Base-by-base conservation (phyloP, 2,113 vertebrate species). In the Mola mola region DNA sequence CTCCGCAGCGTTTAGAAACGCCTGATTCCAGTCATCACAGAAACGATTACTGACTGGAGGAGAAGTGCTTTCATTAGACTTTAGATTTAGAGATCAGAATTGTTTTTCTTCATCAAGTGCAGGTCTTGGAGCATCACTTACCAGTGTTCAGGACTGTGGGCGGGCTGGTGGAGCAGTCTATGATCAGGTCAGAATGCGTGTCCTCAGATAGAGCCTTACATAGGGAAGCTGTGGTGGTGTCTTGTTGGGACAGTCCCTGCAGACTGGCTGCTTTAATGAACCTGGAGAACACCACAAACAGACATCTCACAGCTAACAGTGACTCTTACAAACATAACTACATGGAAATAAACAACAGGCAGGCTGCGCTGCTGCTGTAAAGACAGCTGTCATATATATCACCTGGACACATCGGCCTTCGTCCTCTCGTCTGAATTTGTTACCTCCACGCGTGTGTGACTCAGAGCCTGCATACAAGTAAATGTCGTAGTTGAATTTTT, bases 21-120 rank as follows among this genome's bases (percentile, higher is more conserved):
- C 94, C 31, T 93, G 95, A 90, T 93, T 95, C 97, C 97, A 99
- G 73, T 95, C 95, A 11, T 98, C 95, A 79, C 97, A 99, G 88
- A 99, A 99, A 26, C 91, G 93, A 79, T 99, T 98, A 69, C 90
- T 96, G 74, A 93, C 97, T 99, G 81, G 24, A 57, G 41, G 17
- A 20, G 36, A 57, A 44, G 67, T 37, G 28, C 7, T 6, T 43
- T 48, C 10, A 33, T 71, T 28, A 66, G 16, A 33, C 16, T 41
- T 2, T 36, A 8, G 1, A 1, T 19, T 2, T 12, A 31, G 5
- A 59, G 5, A 47, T 17, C 4, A 6, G 11, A 17, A 17, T 7
- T 0, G 7, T 24, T 7, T 19, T 28, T 21, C 7, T 15, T 28
- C 12, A 15, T 19, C 20, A 16, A 3, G 11, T n/a, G 2, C 11